Conservation (phyloP, 2,113 vertebrate genomes). For the Catagonus wagneri region DNA sequence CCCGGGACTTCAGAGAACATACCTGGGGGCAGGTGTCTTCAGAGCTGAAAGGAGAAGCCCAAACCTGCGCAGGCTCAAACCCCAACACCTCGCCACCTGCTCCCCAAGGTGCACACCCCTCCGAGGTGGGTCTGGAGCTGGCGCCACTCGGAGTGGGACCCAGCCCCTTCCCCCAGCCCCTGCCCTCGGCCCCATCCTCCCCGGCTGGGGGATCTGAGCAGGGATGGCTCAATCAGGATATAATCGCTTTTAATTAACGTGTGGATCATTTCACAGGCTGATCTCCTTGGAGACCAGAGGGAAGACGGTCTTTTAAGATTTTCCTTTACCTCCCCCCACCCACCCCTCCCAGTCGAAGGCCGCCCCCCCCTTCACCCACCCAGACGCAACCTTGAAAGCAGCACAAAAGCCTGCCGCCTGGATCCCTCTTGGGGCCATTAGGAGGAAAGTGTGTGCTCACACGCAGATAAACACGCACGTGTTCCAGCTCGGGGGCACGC, state of each 20-base stretch:
- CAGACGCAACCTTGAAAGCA: conserved; percentile 83
- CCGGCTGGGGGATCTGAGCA: conserved; percentile 81
- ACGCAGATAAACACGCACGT: background rate
- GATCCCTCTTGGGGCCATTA: conserved; percentile 77
- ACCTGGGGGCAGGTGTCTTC: background rate
- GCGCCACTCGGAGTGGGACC: background rate
- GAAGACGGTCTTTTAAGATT: conserved; percentile 87
- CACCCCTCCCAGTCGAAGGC: conserved; percentile 58
- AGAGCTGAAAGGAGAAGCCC: background rate
- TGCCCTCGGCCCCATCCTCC: conserved; percentile 71
- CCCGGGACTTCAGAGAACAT: background rate
- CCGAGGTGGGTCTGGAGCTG: background rate
- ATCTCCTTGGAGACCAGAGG: conserved; percentile 90
- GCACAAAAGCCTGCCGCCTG: conserved; percentile 84
- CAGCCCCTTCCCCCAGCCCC: conserved; percentile 41
- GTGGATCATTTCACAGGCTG: conserved; percentile 88
- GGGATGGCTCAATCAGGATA: conserved; percentile 90
- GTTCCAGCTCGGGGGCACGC: background rate
- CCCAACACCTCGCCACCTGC: background rate
- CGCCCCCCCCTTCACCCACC: conserved; percentile 55
- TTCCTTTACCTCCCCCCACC: conserved; percentile 81
- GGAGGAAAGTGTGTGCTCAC: conserved; percentile 36
- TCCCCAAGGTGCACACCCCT: background rate
- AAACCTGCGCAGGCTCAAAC: background rate
- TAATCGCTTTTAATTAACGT: conserved; percentile 91